Percentiles rank a stretch among this genome's conserved stretches.
These are phyloP conservation scores for Neoseiulus cucumeris DNA, from an alignment of 1,140 invertebrate genomes.

Conservation along the genomic window DNA sequence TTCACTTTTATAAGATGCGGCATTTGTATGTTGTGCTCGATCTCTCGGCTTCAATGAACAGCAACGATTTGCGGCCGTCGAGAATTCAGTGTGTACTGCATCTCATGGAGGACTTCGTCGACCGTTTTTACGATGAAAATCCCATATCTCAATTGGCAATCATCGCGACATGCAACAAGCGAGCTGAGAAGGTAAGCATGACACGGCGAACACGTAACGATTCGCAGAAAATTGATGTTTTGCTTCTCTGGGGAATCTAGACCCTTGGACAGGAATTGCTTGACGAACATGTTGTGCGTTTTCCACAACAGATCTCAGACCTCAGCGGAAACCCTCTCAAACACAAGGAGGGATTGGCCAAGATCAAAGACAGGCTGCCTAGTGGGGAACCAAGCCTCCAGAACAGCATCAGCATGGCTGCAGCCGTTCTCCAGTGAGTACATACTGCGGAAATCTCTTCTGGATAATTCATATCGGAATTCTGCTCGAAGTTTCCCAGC, in stretches of 20 bases:
- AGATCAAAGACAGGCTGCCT: slow-evolving; percentile 28
- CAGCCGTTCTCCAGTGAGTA: slow-evolving; percentile 46
- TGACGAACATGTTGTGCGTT: too few species aligned
- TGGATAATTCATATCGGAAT: background rate
- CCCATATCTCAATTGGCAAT: slow-evolving; percentile 91
- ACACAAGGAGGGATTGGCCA: slow-evolving; percentile 29
- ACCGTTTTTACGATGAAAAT: slow-evolving; percentile 95
- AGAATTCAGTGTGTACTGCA: slow-evolving; percentile 67
- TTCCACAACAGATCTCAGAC: background rate
- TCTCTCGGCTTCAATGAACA: slow-evolving; percentile 75
- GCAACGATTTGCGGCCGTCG: slow-evolving; percentile 88
- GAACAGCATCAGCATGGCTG: slow-evolving; percentile 72
- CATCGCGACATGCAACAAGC: slow-evolving; percentile 72
- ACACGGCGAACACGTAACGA: background rate
- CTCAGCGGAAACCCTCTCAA: slow-evolving; percentile 29
- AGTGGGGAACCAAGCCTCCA: slow-evolving; percentile 81
- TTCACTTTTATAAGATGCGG: slow-evolving; percentile 41
- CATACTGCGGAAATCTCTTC: background rate
- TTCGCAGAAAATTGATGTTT: background rate
- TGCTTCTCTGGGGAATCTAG: too few species aligned
- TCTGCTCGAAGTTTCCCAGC: background rate
- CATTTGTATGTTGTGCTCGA: slow-evolving; percentile 80
- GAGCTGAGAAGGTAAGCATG: slow-evolving; percentile 59
- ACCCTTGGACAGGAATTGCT: too few species aligned
- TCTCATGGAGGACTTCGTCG: slow-evolving; percentile 65